phyloP scores from a whole-genome alignment of 2,113 vertebrate genomes.

The Nothobranchius kuhntae region DNA sequence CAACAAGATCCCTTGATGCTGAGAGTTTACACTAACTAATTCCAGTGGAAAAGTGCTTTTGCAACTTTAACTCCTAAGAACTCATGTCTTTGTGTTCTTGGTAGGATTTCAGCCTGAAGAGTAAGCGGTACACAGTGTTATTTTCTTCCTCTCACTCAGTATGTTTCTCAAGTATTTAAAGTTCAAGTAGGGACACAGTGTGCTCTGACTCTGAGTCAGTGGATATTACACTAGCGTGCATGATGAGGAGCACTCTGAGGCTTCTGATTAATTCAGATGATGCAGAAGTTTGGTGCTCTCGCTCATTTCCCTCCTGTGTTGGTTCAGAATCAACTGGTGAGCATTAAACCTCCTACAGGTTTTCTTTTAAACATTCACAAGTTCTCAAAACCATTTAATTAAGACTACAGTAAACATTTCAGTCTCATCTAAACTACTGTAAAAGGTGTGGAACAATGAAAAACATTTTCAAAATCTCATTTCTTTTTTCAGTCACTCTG shows the following conservation, averaged over 20 bases:
- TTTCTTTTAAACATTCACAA: constrained; percentile 33
- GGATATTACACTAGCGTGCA: constrained; percentile 26
- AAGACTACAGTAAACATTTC: background rate
- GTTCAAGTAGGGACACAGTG: constrained; percentile 49
- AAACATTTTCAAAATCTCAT: too few relatives aligned
- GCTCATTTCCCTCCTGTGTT: constrained; percentile 34
- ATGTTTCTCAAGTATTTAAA: constrained; percentile 37
- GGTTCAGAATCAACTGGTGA: constrained; percentile 31
- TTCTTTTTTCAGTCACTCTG: too few relatives aligned
- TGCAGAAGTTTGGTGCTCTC: constrained; percentile 45
- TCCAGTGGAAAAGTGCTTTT: constrained; percentile 20
- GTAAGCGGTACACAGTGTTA: constrained; percentile 29
- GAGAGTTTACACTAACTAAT: background rate
- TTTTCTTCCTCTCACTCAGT: constrained; percentile 12
- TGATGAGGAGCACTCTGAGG: constrained; percentile 32
- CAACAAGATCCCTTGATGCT: background rate
- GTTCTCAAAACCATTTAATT: constrained; percentile 36
- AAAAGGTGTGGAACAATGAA: background rate
- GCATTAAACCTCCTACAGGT: constrained; percentile 33
- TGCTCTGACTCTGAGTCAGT: constrained; percentile 43
- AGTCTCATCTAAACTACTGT: constrained; percentile 6
- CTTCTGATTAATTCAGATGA: constrained; percentile 63
- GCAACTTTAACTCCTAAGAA: constrained; percentile 19
- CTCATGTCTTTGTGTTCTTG: constrained; percentile 12
- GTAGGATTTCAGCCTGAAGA: constrained; percentile 16